Percentiles rank a stretch among this genome's conserved stretches.
Evolutionary conservation across 2,797 vertebrate species (phyloP).

Genomic region (Danio albolineatus): DNA sequence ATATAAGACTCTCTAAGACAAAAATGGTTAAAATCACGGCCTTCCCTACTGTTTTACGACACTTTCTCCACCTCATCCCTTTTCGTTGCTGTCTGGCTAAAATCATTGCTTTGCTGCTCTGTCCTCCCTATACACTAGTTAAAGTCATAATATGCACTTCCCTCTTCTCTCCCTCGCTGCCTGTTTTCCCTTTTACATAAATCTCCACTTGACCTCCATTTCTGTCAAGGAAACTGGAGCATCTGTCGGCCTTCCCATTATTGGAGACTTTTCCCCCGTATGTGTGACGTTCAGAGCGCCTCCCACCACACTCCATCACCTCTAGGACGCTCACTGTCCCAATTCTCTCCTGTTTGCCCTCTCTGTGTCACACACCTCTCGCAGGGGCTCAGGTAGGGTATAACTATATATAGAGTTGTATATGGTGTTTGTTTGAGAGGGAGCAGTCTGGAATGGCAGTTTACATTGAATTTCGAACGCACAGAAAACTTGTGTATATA

Average conservation of each 20-base stretch:
- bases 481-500: neutral
- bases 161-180: slow-evolving; percentile 57
- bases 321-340: slow-evolving; percentile 51
- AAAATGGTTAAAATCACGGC: neutral
- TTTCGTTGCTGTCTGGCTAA: slow-evolving; percentile 27
- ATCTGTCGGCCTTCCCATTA: slow-evolving; percentile 77
- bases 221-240: slow-evolving; percentile 82
- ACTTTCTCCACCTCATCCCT: neutral
- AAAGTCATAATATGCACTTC: slow-evolving; percentile 75
- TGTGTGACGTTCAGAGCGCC: slow-evolving; percentile 43
- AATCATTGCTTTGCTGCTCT: slow-evolving; percentile 52
- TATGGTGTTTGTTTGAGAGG: neutral
- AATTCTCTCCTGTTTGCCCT: slow-evolving; percentile 58
- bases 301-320: slow-evolving; percentile 45
- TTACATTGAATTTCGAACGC: slow-evolving; percentile 1
- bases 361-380: slow-evolving; percentile 53
- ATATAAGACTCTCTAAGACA: slow-evolving; percentile 1
- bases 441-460: neutral
- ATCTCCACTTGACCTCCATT: slow-evolving; percentile 85
- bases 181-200: slow-evolving; percentile 73
- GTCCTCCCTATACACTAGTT: slow-evolving; percentile 74
- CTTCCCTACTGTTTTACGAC: slow-evolving; percentile 26
- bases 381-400: slow-evolving; percentile 6
- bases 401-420: slow-evolving; percentile 1
- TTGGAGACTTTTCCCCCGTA: slow-evolving; percentile 55